phyloP scores from a whole-genome alignment of 2,113 vertebrate species.

The Notiomystis cincta region DNA sequence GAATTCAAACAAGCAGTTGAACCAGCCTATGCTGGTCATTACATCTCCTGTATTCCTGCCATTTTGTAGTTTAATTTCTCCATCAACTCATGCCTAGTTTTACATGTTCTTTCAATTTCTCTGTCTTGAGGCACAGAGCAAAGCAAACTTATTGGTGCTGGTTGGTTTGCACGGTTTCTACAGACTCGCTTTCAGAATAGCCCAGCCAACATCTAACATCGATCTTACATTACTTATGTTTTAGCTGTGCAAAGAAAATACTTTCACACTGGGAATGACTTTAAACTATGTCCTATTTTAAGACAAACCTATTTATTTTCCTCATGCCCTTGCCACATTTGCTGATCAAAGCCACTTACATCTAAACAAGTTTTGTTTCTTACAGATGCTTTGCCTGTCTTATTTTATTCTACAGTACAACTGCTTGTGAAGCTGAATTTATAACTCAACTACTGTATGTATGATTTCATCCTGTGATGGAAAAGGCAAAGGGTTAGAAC shows the following conservation, averaged over 20 bases:
- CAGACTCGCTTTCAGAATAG: background rate
- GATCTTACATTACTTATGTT: conserved; percentile 19
- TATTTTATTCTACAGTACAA: conserved; percentile 4
- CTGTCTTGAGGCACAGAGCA: background rate
- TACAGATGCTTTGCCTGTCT: background rate
- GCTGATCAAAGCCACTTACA: conserved; percentile 28
- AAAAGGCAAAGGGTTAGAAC: background rate
- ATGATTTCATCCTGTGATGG: background rate
- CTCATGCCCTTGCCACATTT: background rate
- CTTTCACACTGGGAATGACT: background rate
- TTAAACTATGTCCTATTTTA: conserved; percentile 32
- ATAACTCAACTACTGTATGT: background rate
- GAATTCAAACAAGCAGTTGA: background rate
- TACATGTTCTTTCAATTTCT: background rate
- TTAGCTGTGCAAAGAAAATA: background rate
- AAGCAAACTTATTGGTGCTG: background rate
- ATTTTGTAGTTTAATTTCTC: conserved; percentile 18
- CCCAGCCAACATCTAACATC: background rate
- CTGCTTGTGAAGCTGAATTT: background rate
- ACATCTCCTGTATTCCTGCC: background rate
- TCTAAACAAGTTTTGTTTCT: conserved; percentile 25
- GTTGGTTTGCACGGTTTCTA: background rate
- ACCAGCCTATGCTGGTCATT: background rate
- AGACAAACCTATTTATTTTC: conserved; percentile 42
- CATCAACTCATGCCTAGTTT: background rate